Base-by-base conservation (phyloP, 2,888 invertebrate genomes). In the Idaea dimidiata region DNA sequence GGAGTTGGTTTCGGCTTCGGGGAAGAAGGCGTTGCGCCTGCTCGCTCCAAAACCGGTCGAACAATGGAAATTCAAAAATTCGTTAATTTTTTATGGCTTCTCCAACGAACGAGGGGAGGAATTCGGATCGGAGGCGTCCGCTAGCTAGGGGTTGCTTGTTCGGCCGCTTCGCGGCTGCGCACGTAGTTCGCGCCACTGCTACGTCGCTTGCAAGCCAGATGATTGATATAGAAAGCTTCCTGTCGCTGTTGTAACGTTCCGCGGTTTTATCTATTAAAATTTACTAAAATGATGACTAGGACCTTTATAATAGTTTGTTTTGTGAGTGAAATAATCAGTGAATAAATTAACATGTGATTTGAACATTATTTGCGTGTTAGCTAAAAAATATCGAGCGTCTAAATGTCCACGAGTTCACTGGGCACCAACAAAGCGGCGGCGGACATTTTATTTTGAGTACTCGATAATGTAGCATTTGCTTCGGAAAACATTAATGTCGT, bases 371-470 rank as follows among this genome's bases (percentile, higher is more conserved):
- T 86, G 86, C 77, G 79, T 81, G 81, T 67, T 83, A 82, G 78
- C 80, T 79, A 72, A 83, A 84, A 87, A 83, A 85, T 89, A 87
- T 89, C 83, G 88, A 89, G 89, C 91, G 89, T 87, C 88, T 88
- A 87, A 85, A 90, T 91, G 90, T 92, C 93, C 91, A 92, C 93
- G 91, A 91, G 91, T 92, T 91, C 91, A 91, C 82, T 91, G 87
- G 88, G 89, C 86, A 91, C 91, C 91, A 91, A 92, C 92, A 91
- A 91, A 91, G 93, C 93, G 93, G 93, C 93, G 93, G 93, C 93
- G 92, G 93, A 93, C 93, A 93, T 93, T 93, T 93, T 93, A 93
- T 93, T 93, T 93, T 91, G 91, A 91, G 89, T 89, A 89, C 87
- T 91, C 88, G 90, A 93, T 92, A 92, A 93, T 93, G 93, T 93